Base-by-base conservation (phyloP, 2,797 vertebrate genomes). In the Platyrinchus mystaceus region DNA sequence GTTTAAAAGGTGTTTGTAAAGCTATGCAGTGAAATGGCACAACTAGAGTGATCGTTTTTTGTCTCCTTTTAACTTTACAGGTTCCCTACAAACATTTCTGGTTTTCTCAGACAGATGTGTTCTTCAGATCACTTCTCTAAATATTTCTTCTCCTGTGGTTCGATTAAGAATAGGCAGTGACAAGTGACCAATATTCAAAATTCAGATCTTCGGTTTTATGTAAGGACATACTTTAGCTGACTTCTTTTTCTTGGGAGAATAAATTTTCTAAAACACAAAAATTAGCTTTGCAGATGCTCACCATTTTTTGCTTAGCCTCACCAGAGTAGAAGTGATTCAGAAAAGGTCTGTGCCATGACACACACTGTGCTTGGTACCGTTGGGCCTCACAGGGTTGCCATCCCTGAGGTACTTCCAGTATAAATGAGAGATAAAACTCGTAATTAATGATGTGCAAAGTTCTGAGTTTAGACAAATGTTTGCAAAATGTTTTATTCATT, bases 391-490 rank as follows among this genome's bases (percentile, higher is more conserved):
- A 6, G 52, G 53, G n/a, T 27, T 93, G 50, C 67, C 36, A 56
- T 74, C 83, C 50, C 70, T 67, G 62, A 46, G 60, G 41, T 70
- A n/a, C 55, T 86, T 73, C 34, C 66, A 84, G 47, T 47, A 66
- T 23, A 90, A 95, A 76, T 79, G 91, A 50, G 84, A 96, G 92
- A 96, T 94, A 91, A 92, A 90, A 41, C 59, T 69, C 1, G 1
- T 78, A 90, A 94, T 93, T 93, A 79, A 92, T 84, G 86, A 92
- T 24, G 67, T 90, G 85, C 47, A 44, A 90, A 87, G 62, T 49
- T 79, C 44, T 62, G 26, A 46, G 52, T 91, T 93, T n/a, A 84
- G 67, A 62, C 83, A 91, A 94, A 84, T 76, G 93, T 79, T 94
- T 91, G 77, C 69, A 73, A 88, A 88, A 41, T 56, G 80, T 73